Conservation (phyloP, 2,797 vertebrate species). For the Cetoscarus ocellatus region DNA sequence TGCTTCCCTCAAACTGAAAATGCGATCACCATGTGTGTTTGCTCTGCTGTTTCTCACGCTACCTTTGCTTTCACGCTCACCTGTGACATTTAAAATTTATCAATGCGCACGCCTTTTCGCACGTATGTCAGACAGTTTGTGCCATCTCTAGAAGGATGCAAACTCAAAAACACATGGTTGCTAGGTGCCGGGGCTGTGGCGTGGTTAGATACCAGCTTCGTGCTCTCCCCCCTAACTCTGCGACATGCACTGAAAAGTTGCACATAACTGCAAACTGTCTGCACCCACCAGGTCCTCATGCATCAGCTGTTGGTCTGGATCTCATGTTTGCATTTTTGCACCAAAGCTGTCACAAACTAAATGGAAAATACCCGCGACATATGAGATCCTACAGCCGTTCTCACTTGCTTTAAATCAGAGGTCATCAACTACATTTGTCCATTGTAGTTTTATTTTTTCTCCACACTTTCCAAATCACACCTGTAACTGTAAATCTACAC, state of each 20-base stretch:
- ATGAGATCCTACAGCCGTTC: background rate
- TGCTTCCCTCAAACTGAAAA: constrained; percentile 58
- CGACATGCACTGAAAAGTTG: constrained; percentile 65
- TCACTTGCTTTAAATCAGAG: background rate
- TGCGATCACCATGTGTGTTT: constrained; percentile 59
- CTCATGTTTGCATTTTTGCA: background rate
- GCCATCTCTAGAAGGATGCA: constrained; percentile 39
- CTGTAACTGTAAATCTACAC: too few species aligned
- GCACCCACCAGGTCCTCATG: constrained; percentile 1
- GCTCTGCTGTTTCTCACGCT: constrained; percentile 47
- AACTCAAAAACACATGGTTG: constrained; percentile 65
- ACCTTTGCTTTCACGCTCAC: constrained; percentile 50
- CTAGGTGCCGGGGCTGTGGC: constrained; percentile 27
- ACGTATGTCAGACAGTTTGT: constrained; percentile 60
- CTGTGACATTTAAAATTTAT: constrained; percentile 60
- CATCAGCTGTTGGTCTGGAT: constrained; percentile 8
- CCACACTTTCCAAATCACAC: too few species aligned
- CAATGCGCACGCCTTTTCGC: constrained; percentile 52
- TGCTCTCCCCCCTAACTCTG: constrained; percentile 38
- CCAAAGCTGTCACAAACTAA: background rate
- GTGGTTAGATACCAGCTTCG: constrained; percentile 17
- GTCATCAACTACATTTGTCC: background rate
- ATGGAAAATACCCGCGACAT: background rate
- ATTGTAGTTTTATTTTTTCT: background rate
- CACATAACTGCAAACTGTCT: constrained; percentile 60